Evolutionary conservation across 2,888 invertebrate genomes (phyloP).

Genomic region (Serripes groenlandicus): DNA sequence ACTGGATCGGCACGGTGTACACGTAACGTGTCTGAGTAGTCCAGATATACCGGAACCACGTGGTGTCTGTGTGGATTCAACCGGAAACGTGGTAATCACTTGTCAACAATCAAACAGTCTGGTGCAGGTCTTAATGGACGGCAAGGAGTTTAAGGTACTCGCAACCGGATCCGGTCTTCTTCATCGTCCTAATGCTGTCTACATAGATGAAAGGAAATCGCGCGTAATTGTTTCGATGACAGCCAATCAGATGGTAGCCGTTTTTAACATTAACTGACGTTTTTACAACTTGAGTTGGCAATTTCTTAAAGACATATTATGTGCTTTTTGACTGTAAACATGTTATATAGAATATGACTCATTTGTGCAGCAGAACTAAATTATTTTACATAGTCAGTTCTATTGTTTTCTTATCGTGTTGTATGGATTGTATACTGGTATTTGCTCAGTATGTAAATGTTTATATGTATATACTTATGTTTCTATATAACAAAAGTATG

Average conservation of each 20-base stretch:
- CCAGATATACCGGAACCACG: conserved; percentile 27
- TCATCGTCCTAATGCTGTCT: conserved; percentile 19
- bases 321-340: too few species aligned
- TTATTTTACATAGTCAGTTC: too few species aligned
- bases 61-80: conserved; percentile 46
- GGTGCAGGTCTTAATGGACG: conserved; percentile 15
- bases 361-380: too few species aligned
- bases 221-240: conserved; percentile 10
- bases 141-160: conserved; percentile 9
- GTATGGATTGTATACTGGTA: too few species aligned
- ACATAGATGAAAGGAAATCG: conserved; percentile 12
- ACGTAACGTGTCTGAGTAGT: neutral
- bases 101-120: conserved; percentile 32
- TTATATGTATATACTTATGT: too few species aligned
- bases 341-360: too few species aligned
- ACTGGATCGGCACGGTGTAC: conserved; percentile 18
- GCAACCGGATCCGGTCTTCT: conserved; percentile 1
- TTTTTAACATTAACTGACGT: conserved; percentile 6
- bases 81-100: conserved; percentile 20
- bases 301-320: too few species aligned
- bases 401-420: too few species aligned
- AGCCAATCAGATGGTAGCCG: neutral
- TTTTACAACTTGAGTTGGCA: neutral
- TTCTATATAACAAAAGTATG: too few species aligned
- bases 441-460: too few species aligned